These are phyloP conservation scores for Sarcophaga subvicina DNA, from an alignment of 2,888 invertebrate species.

Conservation along the genomic window DNA sequence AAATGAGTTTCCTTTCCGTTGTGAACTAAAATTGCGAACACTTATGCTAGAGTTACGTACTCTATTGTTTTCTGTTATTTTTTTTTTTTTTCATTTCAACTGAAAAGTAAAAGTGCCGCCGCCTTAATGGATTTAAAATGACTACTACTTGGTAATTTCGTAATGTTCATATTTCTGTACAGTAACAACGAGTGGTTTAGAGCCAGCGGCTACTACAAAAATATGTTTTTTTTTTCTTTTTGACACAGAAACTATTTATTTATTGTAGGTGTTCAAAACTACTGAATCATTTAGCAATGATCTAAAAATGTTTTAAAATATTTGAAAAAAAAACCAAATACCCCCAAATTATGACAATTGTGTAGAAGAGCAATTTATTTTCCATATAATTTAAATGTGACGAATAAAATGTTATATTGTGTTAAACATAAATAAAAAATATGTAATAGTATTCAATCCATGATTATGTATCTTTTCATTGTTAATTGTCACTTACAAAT, in stretches of 20 bases:
- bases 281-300: not conserved
- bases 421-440: too few relatives aligned
- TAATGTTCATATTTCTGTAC: constrained; percentile 8
- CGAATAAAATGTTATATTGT: too few relatives aligned
- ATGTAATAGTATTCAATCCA: too few relatives aligned
- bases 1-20: not conserved
- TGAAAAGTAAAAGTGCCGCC: constrained; percentile 49
- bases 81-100: constrained; percentile 5
- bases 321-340: not conserved
- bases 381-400: too few relatives aligned
- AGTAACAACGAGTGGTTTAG: not conserved
- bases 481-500: too few relatives aligned
- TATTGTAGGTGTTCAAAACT: not conserved
- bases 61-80: too few relatives aligned
- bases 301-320: not conserved
- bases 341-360: constrained; percentile 1
- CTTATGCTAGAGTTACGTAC: not conserved
- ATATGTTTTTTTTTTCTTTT: not conserved
- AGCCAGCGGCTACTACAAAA: not conserved
- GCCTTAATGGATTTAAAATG: constrained; percentile 48
- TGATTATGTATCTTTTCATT: too few relatives aligned
- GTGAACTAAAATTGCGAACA: constrained; percentile 11
- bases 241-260: not conserved
- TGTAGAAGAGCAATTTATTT: not conserved
- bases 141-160: constrained; percentile 10